phyloP scores from a whole-genome alignment of 2,113 vertebrate genomes.

The Macheiramphus alcinus region DNA sequence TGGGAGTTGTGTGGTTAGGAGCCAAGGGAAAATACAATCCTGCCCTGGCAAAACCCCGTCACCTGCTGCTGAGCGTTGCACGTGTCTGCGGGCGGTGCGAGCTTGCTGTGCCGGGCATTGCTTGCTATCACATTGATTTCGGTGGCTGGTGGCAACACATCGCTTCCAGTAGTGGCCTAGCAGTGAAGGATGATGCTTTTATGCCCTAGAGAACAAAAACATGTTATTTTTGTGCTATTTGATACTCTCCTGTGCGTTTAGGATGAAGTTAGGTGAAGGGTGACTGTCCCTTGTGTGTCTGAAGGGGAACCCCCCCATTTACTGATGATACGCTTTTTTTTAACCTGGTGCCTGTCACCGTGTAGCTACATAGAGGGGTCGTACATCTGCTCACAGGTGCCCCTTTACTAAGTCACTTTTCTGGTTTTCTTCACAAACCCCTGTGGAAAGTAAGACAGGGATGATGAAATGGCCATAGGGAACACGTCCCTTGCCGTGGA shows the following conservation, averaged over 20 bases:
- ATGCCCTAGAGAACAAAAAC: background rate
- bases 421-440: background rate
- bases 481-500: rapidly evolving
- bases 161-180: background rate
- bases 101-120: rapidly evolving
- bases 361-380: background rate
- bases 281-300: background rate
- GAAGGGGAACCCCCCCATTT: background rate
- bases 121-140: background rate
- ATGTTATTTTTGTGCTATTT: background rate
- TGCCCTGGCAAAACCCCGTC: rapidly evolving
- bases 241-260: background rate
- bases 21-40: background rate
- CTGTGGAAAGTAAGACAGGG: background rate
- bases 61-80: background rate
- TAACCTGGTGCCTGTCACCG: background rate
- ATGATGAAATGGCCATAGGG: background rate
- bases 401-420: background rate
- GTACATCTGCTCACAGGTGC: background rate
- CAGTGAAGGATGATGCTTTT: background rate
- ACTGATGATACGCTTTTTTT: background rate
- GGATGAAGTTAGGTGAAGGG: rapidly evolving
- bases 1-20: background rate
- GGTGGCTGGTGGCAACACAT: background rate
- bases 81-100: rapidly evolving